Conservation (phyloP, 2,113 vertebrate genomes). For the Chascanopsetta lugubris region DNA sequence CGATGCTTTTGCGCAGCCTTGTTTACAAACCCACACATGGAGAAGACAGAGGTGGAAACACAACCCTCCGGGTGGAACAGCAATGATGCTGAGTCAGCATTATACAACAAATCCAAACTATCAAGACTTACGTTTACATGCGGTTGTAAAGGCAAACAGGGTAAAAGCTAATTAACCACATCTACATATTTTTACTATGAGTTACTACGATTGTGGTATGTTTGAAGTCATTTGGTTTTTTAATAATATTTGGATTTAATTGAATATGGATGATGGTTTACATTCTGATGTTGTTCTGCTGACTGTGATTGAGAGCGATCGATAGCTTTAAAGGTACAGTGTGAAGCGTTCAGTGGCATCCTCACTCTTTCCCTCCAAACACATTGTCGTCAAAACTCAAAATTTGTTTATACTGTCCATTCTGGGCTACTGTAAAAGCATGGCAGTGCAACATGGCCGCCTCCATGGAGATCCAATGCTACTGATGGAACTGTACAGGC, state of each 20-base stretch:
- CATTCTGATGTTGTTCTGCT: conserved; percentile 43
- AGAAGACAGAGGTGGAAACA: background rate
- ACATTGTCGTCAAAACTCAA: too few relatives aligned
- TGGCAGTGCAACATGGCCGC: too few relatives aligned
- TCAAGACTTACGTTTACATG: background rate
- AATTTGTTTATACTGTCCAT: too few relatives aligned
- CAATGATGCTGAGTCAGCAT: conserved; percentile 10
- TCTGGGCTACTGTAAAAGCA: too few relatives aligned
- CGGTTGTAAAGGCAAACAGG: conserved; percentile 10
- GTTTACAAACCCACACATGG: background rate
- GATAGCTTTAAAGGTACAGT: conserved; percentile 61
- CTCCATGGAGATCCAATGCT: too few relatives aligned
- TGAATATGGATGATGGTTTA: conserved; percentile 16
- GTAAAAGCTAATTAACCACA: conserved; percentile 14
- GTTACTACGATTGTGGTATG: conserved; percentile 8
- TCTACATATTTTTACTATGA: conserved; percentile 1
- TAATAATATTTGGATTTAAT: background rate
- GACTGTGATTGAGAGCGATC: conserved; percentile 57
- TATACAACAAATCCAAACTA: conserved; percentile 2
- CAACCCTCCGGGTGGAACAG: background rate
- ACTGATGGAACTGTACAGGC: too few relatives aligned
- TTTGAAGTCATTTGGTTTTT: conserved; percentile 9
- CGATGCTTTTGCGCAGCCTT: background rate
- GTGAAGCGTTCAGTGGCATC: background rate
- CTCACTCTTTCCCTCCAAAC: too few relatives aligned